phyloP scores from a whole-genome alignment of 2,113 vertebrate species.

The Corvus hawaiiensis region DNA sequence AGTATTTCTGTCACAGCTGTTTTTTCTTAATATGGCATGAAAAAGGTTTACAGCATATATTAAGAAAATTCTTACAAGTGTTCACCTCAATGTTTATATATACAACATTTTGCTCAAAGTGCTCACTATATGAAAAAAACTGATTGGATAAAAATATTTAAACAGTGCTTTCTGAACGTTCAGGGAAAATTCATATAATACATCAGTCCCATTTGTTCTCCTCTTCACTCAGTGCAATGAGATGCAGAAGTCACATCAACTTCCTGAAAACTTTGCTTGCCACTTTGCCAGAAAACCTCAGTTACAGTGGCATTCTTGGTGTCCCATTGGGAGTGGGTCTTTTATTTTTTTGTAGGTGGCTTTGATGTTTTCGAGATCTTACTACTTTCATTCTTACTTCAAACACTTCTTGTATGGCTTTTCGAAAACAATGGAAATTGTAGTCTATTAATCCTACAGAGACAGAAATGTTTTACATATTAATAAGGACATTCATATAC shows the following conservation, averaged over 20 bases:
- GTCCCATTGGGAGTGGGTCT: conserved; percentile 78
- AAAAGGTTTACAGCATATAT: conserved; percentile 70
- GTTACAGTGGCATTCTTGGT: conserved; percentile 67
- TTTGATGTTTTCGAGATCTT: conserved; percentile 85
- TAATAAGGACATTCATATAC: neutral
- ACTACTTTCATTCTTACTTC: conserved; percentile 89
- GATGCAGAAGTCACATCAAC: conserved; percentile 28
- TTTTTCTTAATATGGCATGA: conserved; percentile 66
- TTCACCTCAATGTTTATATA: conserved; percentile 67
- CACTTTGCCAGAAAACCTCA: neutral
- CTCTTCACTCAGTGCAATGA: conserved; percentile 53
- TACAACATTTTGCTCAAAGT: conserved; percentile 75
- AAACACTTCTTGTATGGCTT: conserved; percentile 95
- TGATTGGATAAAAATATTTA: conserved; percentile 60
- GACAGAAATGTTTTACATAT: conserved; percentile 9
- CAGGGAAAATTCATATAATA: conserved; percentile 27
- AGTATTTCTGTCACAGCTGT: conserved; percentile 63
- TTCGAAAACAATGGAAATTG: conserved; percentile 96
- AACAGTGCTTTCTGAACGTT: conserved; percentile 60
- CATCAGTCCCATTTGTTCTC: conserved; percentile 25
- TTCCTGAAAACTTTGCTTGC: neutral
- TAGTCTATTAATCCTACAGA: conserved; percentile 90
- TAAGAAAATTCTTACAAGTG: conserved; percentile 69
- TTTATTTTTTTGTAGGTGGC: conserved; percentile 81
- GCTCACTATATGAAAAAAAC: conserved; percentile 72